These are phyloP conservation scores for Oophaga pumilio DNA, from an alignment of 2,113 vertebrate species.

Conservation along the genomic window DNA sequence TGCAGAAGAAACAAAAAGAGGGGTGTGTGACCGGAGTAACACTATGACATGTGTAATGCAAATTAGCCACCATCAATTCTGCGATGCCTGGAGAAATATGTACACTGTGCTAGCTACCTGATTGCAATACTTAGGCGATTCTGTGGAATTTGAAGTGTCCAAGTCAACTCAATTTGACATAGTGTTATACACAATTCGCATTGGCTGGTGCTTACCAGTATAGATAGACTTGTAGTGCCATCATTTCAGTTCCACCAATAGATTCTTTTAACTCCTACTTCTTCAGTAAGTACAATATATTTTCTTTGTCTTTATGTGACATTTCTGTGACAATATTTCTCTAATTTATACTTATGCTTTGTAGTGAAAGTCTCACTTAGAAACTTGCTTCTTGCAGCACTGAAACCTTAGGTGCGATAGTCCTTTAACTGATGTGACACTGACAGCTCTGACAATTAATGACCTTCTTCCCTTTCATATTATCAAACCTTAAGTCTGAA, in stretches of 20 bases:
- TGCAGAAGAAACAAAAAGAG: too few species aligned
- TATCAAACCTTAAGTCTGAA: constrained; percentile 11
- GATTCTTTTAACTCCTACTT: not conserved
- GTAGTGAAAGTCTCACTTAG: not conserved
- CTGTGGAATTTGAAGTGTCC: too few species aligned
- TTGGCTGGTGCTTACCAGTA: not conserved
- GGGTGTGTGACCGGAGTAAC: too few species aligned
- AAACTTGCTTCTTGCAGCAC: not conserved
- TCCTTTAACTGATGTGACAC: constrained; percentile 10
- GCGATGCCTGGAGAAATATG: too few species aligned
- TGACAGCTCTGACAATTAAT: constrained; percentile 24
- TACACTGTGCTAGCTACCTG: too few species aligned
- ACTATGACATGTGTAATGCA: not conserved
- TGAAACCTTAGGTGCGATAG: not conserved
- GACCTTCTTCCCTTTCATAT: constrained; percentile 22
- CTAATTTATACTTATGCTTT: not conserved
- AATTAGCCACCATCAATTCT: too few species aligned
- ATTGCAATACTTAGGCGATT: too few species aligned
- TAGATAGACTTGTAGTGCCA: not conserved
- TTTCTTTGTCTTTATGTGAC: not conserved
- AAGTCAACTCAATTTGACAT: not conserved
- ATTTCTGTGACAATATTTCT: constrained; percentile 1
- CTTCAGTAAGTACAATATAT: not conserved
- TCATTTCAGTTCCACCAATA: not conserved
- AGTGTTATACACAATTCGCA: not conserved